Evolutionary conservation across 2,888 invertebrate species (phyloP), one percentile per base, ranked within the genome.

Genomic region (Anaspis maculata): DNA sequence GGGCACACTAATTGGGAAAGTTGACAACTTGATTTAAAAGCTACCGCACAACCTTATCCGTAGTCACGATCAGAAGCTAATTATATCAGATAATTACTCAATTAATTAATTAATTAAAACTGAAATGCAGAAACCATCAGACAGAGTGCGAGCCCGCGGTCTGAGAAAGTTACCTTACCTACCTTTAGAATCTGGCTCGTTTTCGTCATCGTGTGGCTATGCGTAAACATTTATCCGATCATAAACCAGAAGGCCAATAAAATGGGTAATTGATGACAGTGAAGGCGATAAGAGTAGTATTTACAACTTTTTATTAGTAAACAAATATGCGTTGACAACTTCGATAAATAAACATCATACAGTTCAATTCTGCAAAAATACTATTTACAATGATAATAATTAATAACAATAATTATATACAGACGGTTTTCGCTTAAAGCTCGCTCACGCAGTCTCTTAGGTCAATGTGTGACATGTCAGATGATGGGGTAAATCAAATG

Each of bases 401-500:
- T 22, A 28, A 32, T 34, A 40, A 37, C 37, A 37, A 37, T 41
- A 45, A 32, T 14, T 42, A 45, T 45, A 38, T 45, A 45, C 47
- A 48, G 34, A 15, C 14, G 29, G 33, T 36, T 29, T 34, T 30
- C n/a, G n/a, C n/a, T n/a, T n/a, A n/a, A n/a, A n/a, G n/a, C n/a
- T n/a, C n/a, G n/a, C n/a, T n/a, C n/a, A n/a, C n/a, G n/a, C n/a
- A n/a, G n/a, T n/a, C n/a, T n/a, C n/a, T n/a, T n/a, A n/a, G n/a
- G n/a, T n/a, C n/a, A n/a, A n/a, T n/a, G n/a, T n/a, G n/a, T n/a
- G n/a, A n/a, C n/a, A n/a, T n/a, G n/a, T n/a, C n/a, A n/a, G n/a
- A n/a, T n/a, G n/a, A n/a, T n/a, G n/a, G n/a, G n/a, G n/a, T n/a
- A n/a, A n/a, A n/a, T n/a, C n/a, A n/a, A n/a, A n/a, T n/a, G n/a